A percentile compares a stretch with the other conserved stretches of the same genome.
Evolutionary conservation across 2,888 invertebrate genomes (phyloP).

Genomic region (Lasioglossum malachurum): DNA sequence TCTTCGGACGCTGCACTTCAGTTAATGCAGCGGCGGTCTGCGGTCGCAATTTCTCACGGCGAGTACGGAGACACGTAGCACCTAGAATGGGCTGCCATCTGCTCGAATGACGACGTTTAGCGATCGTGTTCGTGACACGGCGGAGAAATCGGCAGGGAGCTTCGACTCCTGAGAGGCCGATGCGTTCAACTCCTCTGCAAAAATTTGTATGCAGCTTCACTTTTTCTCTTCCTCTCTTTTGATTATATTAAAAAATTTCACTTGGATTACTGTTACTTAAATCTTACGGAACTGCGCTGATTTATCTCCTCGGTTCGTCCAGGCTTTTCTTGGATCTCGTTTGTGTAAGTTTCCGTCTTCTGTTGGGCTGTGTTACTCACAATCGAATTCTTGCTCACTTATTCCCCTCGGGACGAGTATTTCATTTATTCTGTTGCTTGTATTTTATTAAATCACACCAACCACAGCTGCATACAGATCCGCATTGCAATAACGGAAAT

Average conservation of each 20-base stretch:
- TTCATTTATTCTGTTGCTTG: no score
- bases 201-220: not conserved
- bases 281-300: not conserved
- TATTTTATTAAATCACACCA: no score
- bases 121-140: conserved; percentile 18
- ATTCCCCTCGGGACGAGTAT: no score
- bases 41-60: conserved; percentile 72
- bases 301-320: not conserved
- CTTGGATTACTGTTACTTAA: not conserved
- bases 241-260: not conserved
- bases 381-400: no score
- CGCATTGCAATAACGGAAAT: no score
- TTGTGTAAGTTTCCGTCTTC: no score
- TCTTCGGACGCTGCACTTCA: conserved; percentile 79
- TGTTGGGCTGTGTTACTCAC: no score
- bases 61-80: conserved; percentile 22
- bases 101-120: conserved; percentile 21
- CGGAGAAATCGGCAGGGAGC: not conserved
- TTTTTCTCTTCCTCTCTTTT: not conserved
- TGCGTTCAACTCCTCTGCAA: not conserved
- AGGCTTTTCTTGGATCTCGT: not conserved
- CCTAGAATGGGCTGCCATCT: conserved; percentile 22
- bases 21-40: conserved; percentile 80
- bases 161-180: not conserved
- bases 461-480: no score